Percentiles rank a stretch among this genome's conserved stretches.
Evolutionary conservation across 2,113 vertebrate species (phyloP).

Genomic region (Pomatostomus ruficeps): DNA sequence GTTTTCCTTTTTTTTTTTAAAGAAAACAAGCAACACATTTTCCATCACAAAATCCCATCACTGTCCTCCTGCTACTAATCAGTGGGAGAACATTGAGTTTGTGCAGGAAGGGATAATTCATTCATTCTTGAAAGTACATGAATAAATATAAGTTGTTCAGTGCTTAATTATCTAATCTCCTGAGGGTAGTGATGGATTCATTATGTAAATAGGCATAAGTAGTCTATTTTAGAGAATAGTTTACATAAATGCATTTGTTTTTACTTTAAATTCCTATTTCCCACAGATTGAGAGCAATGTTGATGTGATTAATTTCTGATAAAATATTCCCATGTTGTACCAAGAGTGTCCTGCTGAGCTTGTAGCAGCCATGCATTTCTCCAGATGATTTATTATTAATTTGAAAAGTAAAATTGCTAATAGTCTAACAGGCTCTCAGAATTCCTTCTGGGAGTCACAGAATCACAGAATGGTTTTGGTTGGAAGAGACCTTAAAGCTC

Average conservation of each 20-base stretch:
- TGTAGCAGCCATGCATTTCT: background rate
- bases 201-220: slow-evolving; percentile 65
- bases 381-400: background rate
- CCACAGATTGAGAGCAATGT: background rate
- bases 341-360: background rate
- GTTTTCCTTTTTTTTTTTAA: background rate
- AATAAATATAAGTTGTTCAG: slow-evolving; percentile 62
- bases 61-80: slow-evolving; percentile 7
- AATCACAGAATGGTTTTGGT: background rate
- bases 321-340: background rate
- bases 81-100: background rate
- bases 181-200: slow-evolving; percentile 35
- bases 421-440: background rate
- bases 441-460: background rate
- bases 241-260: slow-evolving; percentile 57
- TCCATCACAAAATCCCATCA: background rate
- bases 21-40: background rate
- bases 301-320: slow-evolving; percentile 7
- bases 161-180: slow-evolving; percentile 65
- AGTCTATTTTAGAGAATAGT: slow-evolving; percentile 46
- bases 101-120: slow-evolving; percentile 7
- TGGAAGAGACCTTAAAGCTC: background rate
- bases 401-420: background rate
- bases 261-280: slow-evolving; percentile 44
- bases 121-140: slow-evolving; percentile 4